Conservation (phyloP, 2,888 invertebrate genomes). For the Melitaea athalia region DNA sequence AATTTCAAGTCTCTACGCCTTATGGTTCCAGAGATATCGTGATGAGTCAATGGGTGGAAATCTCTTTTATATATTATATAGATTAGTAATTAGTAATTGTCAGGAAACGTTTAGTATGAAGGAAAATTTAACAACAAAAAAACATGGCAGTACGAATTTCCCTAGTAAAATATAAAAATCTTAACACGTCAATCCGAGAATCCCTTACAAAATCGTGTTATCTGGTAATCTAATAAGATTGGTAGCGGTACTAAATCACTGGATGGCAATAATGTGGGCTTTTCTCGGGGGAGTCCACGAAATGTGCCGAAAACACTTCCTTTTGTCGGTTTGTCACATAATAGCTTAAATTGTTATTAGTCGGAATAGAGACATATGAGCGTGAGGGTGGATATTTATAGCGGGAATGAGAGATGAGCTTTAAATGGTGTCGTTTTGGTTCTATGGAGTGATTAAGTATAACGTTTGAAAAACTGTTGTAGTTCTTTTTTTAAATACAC, state of each 20-base stretch:
- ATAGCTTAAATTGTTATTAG: constrained; percentile 82
- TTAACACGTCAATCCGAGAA: constrained; percentile 2
- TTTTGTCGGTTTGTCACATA: constrained; percentile 66
- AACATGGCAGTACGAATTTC: neutral
- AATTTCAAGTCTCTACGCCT: no score
- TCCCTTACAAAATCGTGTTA: constrained; percentile 5
- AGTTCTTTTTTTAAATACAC: neutral
- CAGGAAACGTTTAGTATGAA: no score
- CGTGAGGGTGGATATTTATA: constrained; percentile 67
- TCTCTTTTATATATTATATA: no score
- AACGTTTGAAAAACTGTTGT: constrained; percentile 31
- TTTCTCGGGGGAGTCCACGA: constrained; percentile 59
- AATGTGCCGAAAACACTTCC: constrained; percentile 71
- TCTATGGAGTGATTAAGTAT: constrained; percentile 36
- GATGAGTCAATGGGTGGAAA: no score
- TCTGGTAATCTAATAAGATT: constrained; percentile 43
- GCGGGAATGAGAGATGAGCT: constrained; percentile 69
- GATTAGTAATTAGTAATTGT: no score
- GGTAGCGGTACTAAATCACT: constrained; percentile 73
- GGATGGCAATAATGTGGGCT: constrained; percentile 73
- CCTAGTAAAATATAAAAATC: neutral
- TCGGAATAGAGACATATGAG: constrained; percentile 80
- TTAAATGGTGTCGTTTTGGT: constrained; percentile 73
- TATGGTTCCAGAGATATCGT: no score
- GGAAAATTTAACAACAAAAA: no score